Conservation (phyloP, 2,797 vertebrate genomes). For the Anabacerthia variegaticeps region DNA sequence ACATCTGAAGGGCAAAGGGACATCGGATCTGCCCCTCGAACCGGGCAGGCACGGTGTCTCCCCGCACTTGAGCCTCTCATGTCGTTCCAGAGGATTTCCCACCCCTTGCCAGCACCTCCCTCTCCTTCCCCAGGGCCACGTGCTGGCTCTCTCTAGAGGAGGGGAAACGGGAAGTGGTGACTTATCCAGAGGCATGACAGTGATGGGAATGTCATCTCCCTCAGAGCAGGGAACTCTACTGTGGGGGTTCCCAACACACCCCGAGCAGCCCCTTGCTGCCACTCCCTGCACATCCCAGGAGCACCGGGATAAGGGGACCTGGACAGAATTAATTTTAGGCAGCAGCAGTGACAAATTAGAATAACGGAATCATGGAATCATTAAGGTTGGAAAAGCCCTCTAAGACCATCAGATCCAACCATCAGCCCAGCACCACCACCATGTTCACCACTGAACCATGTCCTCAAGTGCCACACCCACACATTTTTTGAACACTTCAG, state of each 20-base stretch:
- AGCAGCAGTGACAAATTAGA: neutral
- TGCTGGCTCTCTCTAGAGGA: neutral
- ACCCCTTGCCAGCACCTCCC: neutral
- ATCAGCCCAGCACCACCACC: neutral
- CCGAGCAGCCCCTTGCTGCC: neutral
- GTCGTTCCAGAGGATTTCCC: neutral
- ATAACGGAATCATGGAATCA: accelerated
- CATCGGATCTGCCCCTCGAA: neutral
- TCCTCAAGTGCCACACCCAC: neutral
- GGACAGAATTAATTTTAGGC: neutral
- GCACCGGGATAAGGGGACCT: neutral
- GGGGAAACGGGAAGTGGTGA: neutral
- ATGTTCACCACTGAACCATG: neutral
- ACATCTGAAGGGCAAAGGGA: neutral
- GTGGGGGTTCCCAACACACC: neutral
- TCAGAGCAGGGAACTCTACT: neutral
- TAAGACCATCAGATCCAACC: neutral
- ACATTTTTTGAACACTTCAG: neutral
- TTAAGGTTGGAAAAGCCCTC: neutral
- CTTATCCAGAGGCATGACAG: neutral
- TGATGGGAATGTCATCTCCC: neutral
- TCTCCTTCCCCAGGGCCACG: neutral
- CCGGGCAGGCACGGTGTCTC: neutral
- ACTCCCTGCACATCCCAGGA: neutral
- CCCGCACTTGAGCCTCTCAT: accelerated